phyloP scores from a whole-genome alignment of 2,113 vertebrate species.

The Calyptomena viridis region DNA sequence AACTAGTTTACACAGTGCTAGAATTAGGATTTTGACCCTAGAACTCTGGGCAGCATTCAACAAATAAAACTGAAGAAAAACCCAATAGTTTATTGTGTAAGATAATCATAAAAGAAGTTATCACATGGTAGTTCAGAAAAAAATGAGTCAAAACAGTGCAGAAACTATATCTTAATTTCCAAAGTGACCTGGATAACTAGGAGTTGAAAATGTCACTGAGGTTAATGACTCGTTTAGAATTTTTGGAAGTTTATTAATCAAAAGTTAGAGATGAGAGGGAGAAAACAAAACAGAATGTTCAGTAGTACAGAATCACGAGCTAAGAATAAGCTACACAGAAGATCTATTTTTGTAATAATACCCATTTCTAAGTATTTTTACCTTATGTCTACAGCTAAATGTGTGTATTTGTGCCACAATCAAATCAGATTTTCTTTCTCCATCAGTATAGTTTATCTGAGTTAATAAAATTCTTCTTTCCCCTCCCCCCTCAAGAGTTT shows the following conservation, averaged over 20 bases:
- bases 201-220: neutral
- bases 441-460: neutral
- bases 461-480: neutral
- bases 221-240: neutral
- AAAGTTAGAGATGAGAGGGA: neutral
- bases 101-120: neutral
- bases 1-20: neutral
- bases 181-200: neutral
- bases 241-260: neutral
- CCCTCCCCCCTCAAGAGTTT: neutral
- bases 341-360: neutral
- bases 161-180: neutral
- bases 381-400: neutral
- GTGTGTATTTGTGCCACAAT: neutral
- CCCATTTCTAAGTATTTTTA: neutral
- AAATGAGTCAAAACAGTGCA: neutral
- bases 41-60: neutral
- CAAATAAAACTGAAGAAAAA: neutral
- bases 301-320: neutral
- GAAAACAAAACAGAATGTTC: neutral
- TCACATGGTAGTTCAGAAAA: neutral
- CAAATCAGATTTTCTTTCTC: neutral
- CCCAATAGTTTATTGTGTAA: neutral
- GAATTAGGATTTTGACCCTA: neutral
- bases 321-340: neutral